phyloP scores from a whole-genome alignment of 2,888 invertebrate genomes.

The Pachydiplax longipennis region DNA sequence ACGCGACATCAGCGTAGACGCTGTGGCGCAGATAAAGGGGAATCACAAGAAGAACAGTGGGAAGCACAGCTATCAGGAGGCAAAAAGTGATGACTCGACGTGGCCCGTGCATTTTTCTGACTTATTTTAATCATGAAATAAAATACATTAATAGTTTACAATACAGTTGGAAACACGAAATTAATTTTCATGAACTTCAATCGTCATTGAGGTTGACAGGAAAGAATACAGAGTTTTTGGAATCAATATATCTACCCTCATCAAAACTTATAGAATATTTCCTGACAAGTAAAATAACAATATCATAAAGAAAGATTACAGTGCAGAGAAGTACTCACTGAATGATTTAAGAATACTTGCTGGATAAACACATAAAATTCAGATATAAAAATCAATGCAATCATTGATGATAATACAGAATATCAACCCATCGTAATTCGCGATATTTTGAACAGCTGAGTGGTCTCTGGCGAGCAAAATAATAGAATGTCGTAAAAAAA shows the following conservation, averaged over 20 bases:
- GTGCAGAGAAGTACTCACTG: too few species aligned
- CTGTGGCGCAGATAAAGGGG: slow-evolving; percentile 80
- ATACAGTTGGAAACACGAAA: too few species aligned
- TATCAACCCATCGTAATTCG: slow-evolving; percentile 47
- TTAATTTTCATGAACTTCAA: too few species aligned
- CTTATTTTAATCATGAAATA: slow-evolving; percentile 28
- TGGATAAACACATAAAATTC: neutral
- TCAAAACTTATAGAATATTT: too few species aligned
- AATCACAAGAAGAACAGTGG: slow-evolving; percentile 75
- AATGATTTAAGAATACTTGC: neutral
- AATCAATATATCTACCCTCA: too few species aligned
- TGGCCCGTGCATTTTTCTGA: slow-evolving; percentile 77
- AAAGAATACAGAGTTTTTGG: too few species aligned
- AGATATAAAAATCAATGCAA: neutral
- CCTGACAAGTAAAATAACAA: too few species aligned
- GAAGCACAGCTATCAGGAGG: slow-evolving; percentile 76
- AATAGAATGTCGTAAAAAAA: slow-evolving; percentile 25
- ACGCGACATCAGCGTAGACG: slow-evolving; percentile 78
- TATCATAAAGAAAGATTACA: too few species aligned
- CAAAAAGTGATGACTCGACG: slow-evolving; percentile 81
- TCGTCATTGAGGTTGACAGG: too few species aligned
- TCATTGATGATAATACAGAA: slow-evolving; percentile 29
- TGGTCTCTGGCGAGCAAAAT: slow-evolving; percentile 46
- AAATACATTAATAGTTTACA: too few species aligned
- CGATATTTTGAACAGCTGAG: slow-evolving; percentile 47